phyloP scores from a whole-genome alignment of 1,140 invertebrate species.

The Maniola jurtina region DNA sequence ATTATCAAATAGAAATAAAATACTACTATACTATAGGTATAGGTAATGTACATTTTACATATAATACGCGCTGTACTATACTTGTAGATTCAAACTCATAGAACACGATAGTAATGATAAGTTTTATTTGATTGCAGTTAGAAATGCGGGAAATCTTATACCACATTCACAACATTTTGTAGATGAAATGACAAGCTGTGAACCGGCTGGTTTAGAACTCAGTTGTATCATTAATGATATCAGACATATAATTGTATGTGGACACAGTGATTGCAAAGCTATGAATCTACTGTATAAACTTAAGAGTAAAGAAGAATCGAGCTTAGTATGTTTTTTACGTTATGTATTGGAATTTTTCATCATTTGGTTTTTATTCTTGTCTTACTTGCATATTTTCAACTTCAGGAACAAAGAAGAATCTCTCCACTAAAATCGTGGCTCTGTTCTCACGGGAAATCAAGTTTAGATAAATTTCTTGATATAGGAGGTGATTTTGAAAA shows the following conservation, averaged over 20 bases:
- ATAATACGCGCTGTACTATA: no score
- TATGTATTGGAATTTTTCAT: neutral
- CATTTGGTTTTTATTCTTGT: constrained; percentile 7
- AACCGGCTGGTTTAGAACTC: constrained; percentile 96
- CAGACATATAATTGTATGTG: constrained; percentile 95
- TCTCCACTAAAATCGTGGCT: constrained; percentile 96
- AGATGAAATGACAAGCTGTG: constrained; percentile 93
- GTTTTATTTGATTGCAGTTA: constrained; percentile 81
- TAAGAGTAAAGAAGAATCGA: constrained; percentile 87
- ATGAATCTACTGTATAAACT: constrained; percentile 95
- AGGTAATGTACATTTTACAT: no score
- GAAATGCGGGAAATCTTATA: constrained; percentile 96
- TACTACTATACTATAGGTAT: no score
- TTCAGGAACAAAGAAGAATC: constrained; percentile 86
- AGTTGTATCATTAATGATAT: constrained; percentile 96
- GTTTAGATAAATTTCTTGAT: constrained; percentile 90
- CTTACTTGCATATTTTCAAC: constrained; percentile 37
- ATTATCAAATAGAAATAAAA: no score
- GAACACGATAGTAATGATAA: constrained; percentile 1
- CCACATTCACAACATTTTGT: constrained; percentile 93
- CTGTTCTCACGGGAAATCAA: constrained; percentile 89
- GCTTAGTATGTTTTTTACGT: constrained; percentile 76
- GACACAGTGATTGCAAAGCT: constrained; percentile 98
- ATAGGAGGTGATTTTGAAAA: constrained; percentile 85
- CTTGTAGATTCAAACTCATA: no score